Evolutionary conservation across 2,797 vertebrate species (phyloP), one percentile per base, ranked within the genome.

Genomic region (Syngnathus rostellatus): DNA sequence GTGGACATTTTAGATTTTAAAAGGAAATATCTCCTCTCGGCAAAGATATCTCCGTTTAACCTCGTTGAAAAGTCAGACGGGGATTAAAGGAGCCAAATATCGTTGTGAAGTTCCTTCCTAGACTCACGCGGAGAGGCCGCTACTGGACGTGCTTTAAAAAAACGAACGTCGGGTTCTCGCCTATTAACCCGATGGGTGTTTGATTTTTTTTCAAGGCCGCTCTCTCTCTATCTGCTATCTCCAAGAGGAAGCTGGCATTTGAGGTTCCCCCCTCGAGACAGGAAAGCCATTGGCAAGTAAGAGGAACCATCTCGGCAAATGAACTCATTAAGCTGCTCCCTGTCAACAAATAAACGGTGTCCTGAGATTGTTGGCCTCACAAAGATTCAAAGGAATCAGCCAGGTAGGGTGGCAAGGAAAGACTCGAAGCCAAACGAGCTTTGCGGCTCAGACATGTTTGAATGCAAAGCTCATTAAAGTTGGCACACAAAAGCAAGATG

Each of bases 281-380:
- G 72, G 80, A 70, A 80, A 87, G 83, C 81, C 75, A 82, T 74
- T 62, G 84, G 79, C 76, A 77, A 75, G 79, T 70, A 81, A 82
- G 82, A 80, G 74, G 73, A 79, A 77, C 76, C 80, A 84, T 84
- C 83, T 86, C 86, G 75, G 75, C 72, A 77, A 82, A 89, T 78
- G 69, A 88, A 86, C 86, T 90, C 87, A 91, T 90, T 90, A 90
- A 84, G 78, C 76, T 87, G 82, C 83, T 88, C 81, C 73, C 83
- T 87, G 88, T 89, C 84, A 78, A 77, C 72, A 55, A 75, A 77
- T 87, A 89, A 88, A 89, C 73, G 77, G 77, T 77, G 77, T 83
- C 85, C 79, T 70, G 88, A 88, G 85, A 90, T 85, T 82, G 80
- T 87, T 79, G 80, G 73, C 69, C 50, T 78, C 59, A 23, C 74